Evolutionary conservation across 2,888 invertebrate genomes (phyloP), one percentile per base, ranked within the genome.

Genomic region (Buathra laborator): DNA sequence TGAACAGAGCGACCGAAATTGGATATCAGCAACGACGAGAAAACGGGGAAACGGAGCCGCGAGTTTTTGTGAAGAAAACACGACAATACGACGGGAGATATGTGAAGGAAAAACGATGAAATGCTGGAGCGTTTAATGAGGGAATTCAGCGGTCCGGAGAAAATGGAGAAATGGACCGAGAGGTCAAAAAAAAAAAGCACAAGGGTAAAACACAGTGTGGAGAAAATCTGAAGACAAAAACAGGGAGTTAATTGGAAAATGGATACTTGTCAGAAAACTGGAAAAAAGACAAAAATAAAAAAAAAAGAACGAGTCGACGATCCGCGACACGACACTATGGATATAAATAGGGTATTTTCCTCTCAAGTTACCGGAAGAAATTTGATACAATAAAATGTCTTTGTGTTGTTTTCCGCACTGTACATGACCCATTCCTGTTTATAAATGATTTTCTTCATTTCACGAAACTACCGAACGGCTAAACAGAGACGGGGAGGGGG

Each of bases 141-240:
- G 12, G 14, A 48, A 48, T 12, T 12, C 48, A 48, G 48, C 3
- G 48, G 48, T 48, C 48, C 48, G 48, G 3, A 48, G 48, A 48
- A n/a, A 48, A 48, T 48, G 48, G n/a, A n/a, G 48, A n/a, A 48
- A 48, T 48, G 48, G 48, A 48, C 48, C 48, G 48, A 48, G n/a
- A 48, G 48, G 48, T 48, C 48, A 48, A 12, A n/a, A 48, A 48
- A 37, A 37, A 10, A n/a, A 48, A 48, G 37, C 37, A 37, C 9
- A 7, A 37, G 37, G 9, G 9, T 37, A 9, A 37, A 37, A 37
- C 37, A 37, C 37, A 37, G 37, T 37, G 37, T 7, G 37, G 37
- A 37, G 37, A 37, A 37, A 37, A 48, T 48, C 48, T 48, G 14
- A 9, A 4, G 48, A 12, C 9, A 48, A 48, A 48, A 48, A 48